Evolutionary conservation across 2,113 vertebrate species (phyloP).

Genomic region (Apodemus speciosus): DNA sequence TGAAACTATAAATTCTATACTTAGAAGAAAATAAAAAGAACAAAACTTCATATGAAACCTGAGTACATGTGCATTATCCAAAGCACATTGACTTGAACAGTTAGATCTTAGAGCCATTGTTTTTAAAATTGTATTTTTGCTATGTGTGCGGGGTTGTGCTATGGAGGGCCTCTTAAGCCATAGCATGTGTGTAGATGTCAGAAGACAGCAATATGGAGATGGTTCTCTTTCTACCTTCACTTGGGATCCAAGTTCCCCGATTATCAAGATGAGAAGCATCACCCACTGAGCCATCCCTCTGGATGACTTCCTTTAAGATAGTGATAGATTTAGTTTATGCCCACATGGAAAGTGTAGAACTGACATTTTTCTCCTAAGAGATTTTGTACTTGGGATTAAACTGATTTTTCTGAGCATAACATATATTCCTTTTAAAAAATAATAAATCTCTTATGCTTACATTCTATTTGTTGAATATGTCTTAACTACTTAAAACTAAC

Average conservation of each 20-base stretch:
- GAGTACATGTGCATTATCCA: too few relatives aligned
- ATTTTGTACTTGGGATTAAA: not conserved
- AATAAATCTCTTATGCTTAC: not conserved
- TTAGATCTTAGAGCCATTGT: not conserved
- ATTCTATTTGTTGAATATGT: not conserved
- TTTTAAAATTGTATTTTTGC: not conserved
- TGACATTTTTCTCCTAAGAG: not conserved
- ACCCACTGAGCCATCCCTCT: too few relatives aligned
- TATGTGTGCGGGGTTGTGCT: not conserved
- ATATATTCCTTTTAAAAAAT: not conserved
- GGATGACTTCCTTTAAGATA: not conserved
- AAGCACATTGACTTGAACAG: not conserved
- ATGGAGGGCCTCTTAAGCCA: rapidly evolving
- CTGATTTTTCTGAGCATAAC: not conserved
- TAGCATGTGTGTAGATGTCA: not conserved
- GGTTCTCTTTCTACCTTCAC: not conserved
- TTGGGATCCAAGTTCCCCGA: not conserved
- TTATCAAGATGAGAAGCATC: not conserved
- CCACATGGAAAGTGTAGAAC: not conserved
- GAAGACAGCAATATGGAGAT: too few relatives aligned
- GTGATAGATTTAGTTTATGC: not conserved
- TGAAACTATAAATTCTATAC: slow-evolving; percentile 44
- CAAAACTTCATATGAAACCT: not conserved
- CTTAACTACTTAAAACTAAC: not conserved
- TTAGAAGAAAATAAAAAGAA: slow-evolving; percentile 44